Evolutionary conservation across 2,797 vertebrate genomes (phyloP).

Genomic region (Enteromius viviparus): DNA sequence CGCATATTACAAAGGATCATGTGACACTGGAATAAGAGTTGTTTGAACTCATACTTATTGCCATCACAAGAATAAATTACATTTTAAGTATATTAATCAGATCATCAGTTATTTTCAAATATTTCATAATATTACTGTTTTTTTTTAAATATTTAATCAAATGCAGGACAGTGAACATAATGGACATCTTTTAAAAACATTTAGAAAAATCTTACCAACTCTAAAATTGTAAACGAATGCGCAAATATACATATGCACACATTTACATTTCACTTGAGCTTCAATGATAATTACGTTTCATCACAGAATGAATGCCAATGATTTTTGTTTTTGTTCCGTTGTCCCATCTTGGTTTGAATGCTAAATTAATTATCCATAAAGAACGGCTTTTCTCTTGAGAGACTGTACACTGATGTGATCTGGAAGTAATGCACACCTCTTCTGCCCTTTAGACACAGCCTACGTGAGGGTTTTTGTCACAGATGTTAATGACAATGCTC

Average conservation of each 20-base stretch:
- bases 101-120: neutral
- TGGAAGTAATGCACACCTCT: conserved; percentile 11
- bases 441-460: conserved; percentile 79
- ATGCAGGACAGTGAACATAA: neutral
- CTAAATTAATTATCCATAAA: neutral
- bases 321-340: neutral
- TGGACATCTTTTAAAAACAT: neutral
- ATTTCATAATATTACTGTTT: neutral
- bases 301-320: neutral
- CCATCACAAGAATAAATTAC: neutral
- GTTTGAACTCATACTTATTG: neutral
- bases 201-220: neutral
- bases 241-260: neutral
- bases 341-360: conserved; percentile 1
- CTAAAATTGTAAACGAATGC: neutral
- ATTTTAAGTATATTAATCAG: neutral
- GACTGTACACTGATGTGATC: neutral
- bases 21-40: neutral
- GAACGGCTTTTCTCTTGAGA: neutral
- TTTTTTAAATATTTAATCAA: neutral
- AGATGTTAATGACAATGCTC: conserved; percentile 89
- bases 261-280: neutral
- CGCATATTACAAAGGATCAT: neutral
- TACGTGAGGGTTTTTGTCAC: conserved; percentile 87
- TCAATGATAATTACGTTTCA: neutral